A percentile compares a stretch with the other conserved stretches of the same genome.
phyloP scores from a whole-genome alignment of 2,888 invertebrate genomes.

The Acanthosepion esculentum region DNA sequence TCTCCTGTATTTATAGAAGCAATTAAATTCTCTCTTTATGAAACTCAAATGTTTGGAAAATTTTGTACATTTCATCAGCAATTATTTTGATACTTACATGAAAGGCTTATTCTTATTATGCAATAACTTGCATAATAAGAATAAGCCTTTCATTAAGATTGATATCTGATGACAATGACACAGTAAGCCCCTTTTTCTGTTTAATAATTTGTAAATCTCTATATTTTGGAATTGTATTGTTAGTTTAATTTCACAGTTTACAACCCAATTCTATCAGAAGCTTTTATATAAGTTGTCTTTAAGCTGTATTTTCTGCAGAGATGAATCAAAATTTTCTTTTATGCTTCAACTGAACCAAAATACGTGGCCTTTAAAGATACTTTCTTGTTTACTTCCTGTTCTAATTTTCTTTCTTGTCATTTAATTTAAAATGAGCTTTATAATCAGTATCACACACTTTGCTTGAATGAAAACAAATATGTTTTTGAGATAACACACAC shows the following conservation, averaged over 20 bases:
- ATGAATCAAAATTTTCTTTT: background rate
- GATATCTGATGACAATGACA: background rate
- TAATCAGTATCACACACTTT: too few relatives aligned
- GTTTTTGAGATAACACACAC: background rate
- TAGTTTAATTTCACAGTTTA: too few relatives aligned
- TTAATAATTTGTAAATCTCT: background rate
- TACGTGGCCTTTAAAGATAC: too few relatives aligned
- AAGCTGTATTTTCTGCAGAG: too few relatives aligned
- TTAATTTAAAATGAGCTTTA: too few relatives aligned
- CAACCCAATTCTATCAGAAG: too few relatives aligned
- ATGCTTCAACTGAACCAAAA: background rate
- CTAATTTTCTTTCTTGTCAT: too few relatives aligned
- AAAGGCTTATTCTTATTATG: background rate
- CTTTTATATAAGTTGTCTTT: too few relatives aligned
- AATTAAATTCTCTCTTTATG: background rate
- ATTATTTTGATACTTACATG: background rate
- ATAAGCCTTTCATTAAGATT: too few relatives aligned
- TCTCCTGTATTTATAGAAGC: background rate
- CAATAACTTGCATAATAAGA: too few relatives aligned
- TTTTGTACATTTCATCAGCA: background rate
- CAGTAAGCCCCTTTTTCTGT: background rate
- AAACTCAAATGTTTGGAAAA: background rate
- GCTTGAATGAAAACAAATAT: background rate
- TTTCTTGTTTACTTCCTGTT: too few relatives aligned
- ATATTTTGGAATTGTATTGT: background rate